phyloP scores from a whole-genome alignment of 1,140 invertebrate genomes.

The Helicorthomorpha holstii region DNA sequence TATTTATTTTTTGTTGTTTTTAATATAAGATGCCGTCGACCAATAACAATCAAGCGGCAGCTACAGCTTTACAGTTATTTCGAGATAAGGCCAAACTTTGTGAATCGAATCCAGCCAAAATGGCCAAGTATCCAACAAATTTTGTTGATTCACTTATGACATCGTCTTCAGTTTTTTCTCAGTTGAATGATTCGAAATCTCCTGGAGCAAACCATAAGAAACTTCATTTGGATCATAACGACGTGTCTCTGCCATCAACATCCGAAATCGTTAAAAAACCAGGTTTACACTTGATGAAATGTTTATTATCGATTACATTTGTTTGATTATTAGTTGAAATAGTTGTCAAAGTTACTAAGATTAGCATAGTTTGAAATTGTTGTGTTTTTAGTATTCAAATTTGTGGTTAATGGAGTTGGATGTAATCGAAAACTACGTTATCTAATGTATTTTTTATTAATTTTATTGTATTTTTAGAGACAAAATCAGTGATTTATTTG shows the following conservation, averaged over 20 bases:
- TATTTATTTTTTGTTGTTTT: constrained; percentile 13
- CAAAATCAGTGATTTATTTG: constrained; percentile 21
- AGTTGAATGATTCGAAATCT: neutral
- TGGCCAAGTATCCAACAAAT: constrained; percentile 24
- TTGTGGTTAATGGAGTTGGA: too few species aligned
- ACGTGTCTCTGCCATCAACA: neutral
- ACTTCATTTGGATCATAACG: neutral
- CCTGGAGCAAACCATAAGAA: neutral
- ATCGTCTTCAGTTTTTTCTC: neutral
- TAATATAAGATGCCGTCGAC: constrained; percentile 49
- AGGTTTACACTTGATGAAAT: too few species aligned
- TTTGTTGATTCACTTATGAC: neutral
- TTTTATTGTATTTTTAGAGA: too few species aligned
- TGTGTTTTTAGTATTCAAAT: too few species aligned
- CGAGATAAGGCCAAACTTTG: constrained; percentile 65
- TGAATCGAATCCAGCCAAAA: constrained; percentile 52
- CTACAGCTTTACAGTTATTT: constrained; percentile 66
- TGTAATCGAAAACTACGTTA: too few species aligned
- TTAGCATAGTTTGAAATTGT: too few species aligned
- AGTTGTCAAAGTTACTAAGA: too few species aligned
- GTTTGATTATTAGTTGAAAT: too few species aligned
- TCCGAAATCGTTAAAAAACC: neutral
- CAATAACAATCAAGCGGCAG: constrained; percentile 74
- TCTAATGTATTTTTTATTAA: neutral
- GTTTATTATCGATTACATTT: too few species aligned